Conservation (phyloP, 2,113 vertebrate species). For the Gopherus flavomarginatus region DNA sequence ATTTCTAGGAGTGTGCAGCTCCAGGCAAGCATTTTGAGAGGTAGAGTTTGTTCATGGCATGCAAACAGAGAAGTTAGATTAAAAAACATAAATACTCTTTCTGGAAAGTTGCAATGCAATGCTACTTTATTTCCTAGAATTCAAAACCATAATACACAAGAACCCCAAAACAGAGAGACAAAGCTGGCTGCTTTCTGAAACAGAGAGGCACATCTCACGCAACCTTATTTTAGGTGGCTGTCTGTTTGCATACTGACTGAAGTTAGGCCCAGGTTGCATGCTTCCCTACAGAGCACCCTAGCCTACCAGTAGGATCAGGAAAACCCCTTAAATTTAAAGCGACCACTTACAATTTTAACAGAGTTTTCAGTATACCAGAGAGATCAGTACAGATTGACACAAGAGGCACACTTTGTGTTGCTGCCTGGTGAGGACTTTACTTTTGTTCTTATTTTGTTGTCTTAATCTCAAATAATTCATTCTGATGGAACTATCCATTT, state of each 20-base stretch:
- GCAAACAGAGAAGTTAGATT: background rate
- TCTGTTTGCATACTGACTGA: background rate
- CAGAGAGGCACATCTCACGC: background rate
- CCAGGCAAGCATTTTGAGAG: background rate
- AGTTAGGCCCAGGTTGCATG: background rate
- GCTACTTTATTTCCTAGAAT: background rate
- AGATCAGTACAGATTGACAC: background rate
- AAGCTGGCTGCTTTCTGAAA: background rate
- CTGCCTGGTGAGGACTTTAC: background rate
- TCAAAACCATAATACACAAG: background rate
- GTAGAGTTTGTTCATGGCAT: background rate
- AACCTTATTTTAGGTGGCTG: background rate
- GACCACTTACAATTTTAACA: background rate
- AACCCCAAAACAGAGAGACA: background rate
- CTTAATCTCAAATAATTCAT: background rate
- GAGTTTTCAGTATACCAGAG: background rate
- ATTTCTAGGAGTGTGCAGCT: background rate
- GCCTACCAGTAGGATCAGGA: background rate
- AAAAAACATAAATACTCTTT: background rate
- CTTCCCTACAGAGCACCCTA: background rate
- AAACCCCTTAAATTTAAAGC: background rate
- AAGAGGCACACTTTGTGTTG: background rate
- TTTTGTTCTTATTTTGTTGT: background rate
- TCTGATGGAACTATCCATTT: background rate
- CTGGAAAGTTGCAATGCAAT: background rate